These are phyloP conservation scores for Marmota flaviventris DNA, from an alignment of 2,113 vertebrate species.

Conservation along the genomic window DNA sequence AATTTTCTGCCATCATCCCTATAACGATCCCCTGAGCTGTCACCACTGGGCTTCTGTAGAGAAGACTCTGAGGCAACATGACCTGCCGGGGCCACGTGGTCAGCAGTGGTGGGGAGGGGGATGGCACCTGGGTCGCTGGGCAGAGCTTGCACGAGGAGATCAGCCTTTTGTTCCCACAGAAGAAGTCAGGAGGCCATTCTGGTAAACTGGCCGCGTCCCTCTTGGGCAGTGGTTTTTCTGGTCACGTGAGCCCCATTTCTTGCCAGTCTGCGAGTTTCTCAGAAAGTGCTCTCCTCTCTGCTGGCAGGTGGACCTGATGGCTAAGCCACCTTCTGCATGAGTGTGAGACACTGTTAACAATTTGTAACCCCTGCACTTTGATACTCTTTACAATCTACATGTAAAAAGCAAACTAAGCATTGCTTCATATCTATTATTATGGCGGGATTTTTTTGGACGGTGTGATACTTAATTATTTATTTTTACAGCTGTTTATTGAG, in stretches of 20 bases:
- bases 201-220: background rate
- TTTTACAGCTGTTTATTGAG: constrained; percentile 5
- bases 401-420: background rate
- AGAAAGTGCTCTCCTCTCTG: background rate
- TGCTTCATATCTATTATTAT: background rate
- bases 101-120: background rate
- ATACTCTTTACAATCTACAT: background rate
- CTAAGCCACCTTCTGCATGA: background rate
- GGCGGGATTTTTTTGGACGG: background rate
- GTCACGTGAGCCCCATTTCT: background rate
- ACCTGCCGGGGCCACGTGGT: background rate
- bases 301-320: background rate
- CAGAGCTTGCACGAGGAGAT: background rate
- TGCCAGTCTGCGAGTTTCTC: background rate
- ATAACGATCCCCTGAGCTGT: background rate
- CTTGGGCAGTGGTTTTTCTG: background rate
- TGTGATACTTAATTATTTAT: background rate
- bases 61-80: background rate
- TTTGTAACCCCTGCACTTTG: background rate
- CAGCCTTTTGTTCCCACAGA: background rate
- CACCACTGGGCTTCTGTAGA: background rate
- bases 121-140: background rate
- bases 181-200: background rate
- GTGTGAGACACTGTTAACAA: background rate
- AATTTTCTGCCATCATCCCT: background rate